phyloP scores from a whole-genome alignment of 2,113 vertebrate species.

The Prochilodus magdalenae region DNA sequence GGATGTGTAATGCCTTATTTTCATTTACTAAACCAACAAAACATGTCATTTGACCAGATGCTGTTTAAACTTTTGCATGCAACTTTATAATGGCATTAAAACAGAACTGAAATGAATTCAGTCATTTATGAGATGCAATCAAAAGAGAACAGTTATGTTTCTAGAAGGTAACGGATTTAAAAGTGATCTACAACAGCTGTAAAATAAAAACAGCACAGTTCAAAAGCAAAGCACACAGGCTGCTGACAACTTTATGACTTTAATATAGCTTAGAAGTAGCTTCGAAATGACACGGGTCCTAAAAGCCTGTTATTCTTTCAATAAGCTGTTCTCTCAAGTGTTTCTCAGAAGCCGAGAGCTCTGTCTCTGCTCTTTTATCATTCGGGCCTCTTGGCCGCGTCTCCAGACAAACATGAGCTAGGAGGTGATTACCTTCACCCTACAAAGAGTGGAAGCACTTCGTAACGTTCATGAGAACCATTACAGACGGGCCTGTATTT shows the following conservation, averaged over 20 bases:
- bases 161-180: not conserved
- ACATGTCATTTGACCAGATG: no score
- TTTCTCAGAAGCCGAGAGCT: no score
- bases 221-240: not conserved
- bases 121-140: no score
- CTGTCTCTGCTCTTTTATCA: not conserved
- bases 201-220: not conserved
- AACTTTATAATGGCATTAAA: no score
- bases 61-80: no score
- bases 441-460: conserved; percentile 6
- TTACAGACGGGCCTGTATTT: not conserved
- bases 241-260: not conserved
- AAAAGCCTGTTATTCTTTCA: not conserved
- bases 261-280: not conserved
- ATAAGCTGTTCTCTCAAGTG: not conserved
- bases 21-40: no score
- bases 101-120: no score
- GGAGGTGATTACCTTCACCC: not conserved
- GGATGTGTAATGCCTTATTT: no score
- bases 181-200: not conserved
- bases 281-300: not conserved
- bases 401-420: not conserved
- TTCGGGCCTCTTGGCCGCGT: not conserved
- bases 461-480: not conserved
- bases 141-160: not conserved